A percentile compares a stretch with the other conserved stretches of the same genome.
These are phyloP conservation scores for Ceratosolen solmsi DNA, from an alignment of 1,140 invertebrate species.

Conservation along the genomic window DNA sequence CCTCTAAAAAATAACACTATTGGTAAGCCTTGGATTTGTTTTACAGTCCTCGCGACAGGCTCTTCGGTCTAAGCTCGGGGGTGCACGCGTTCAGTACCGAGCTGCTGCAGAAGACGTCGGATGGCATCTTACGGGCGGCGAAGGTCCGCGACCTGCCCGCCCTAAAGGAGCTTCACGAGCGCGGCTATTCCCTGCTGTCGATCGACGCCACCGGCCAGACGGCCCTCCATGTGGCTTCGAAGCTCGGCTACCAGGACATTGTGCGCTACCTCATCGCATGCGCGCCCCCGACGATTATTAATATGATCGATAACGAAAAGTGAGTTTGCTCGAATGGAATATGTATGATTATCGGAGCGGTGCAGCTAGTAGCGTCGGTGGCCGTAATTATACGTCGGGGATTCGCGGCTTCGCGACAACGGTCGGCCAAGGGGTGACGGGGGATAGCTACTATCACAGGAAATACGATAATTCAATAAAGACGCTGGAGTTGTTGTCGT, in stretches of 20 bases:
- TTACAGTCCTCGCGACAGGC: constrained; percentile 67
- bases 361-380: background rate
- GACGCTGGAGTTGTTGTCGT: no score
- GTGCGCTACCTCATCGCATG: constrained; percentile 91
- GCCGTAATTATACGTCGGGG: background rate
- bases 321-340: constrained; percentile 71
- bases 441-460: background rate
- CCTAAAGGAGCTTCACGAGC: constrained; percentile 86
- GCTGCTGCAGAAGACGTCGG: constrained; percentile 84
- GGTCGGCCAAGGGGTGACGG: no score
- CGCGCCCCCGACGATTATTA: constrained; percentile 86
- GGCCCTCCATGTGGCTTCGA: constrained; percentile 89
- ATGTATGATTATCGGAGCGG: background rate
- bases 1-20: no score
- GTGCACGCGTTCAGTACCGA: constrained; percentile 73
- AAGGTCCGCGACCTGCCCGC: constrained; percentile 82
- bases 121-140: constrained; percentile 86
- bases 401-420: background rate
- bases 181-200: constrained; percentile 88
- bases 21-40: no score
- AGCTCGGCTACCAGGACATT: constrained; percentile 91
- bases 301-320: constrained; percentile 91
- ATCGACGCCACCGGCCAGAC: constrained; percentile 91
- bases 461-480: background rate
- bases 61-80: constrained; percentile 69